A percentile compares a stretch with the other conserved stretches of the same genome.
These are phyloP conservation scores for Digitonthophagus gazella DNA, from an alignment of 2,888 invertebrate species.

Conservation along the genomic window DNA sequence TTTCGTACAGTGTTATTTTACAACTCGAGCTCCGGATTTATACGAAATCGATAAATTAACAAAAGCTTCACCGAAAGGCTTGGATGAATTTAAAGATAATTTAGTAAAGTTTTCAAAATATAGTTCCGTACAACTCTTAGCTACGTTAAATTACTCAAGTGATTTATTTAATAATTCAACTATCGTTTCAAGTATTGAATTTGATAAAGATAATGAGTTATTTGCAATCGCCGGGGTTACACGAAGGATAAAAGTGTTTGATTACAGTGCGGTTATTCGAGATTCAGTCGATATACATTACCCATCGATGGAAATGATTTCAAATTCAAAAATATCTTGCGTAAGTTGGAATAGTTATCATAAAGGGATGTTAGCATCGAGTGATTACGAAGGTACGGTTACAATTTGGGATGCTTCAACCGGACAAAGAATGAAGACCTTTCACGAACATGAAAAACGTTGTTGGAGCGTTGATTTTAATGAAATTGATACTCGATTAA, in stretches of 20 bases:
- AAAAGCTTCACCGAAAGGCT: constrained; percentile 50
- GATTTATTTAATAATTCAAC: constrained; percentile 86
- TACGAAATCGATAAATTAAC: constrained; percentile 56
- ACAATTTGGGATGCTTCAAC: constrained; percentile 89
- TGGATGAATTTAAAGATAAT: constrained; percentile 80
- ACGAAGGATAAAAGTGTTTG: constrained; percentile 90
- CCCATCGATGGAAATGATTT: constrained; percentile 87
- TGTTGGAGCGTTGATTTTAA: constrained; percentile 97
- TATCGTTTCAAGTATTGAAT: constrained; percentile 89
- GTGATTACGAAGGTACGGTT: constrained; percentile 93
- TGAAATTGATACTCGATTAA: constrained; percentile 80
- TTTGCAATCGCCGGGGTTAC: constrained; percentile 96
- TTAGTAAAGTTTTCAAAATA: constrained; percentile 82
- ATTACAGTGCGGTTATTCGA: constrained; percentile 80
- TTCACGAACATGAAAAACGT: constrained; percentile 89
- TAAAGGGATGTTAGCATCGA: constrained; percentile 74
- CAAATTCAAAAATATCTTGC: constrained; percentile 91
- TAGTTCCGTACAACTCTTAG: constrained; percentile 73
- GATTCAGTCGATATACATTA: constrained; percentile 90
- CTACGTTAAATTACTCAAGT: constrained; percentile 85
- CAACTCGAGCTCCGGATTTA: constrained; percentile 70
- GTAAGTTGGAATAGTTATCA: constrained; percentile 93
- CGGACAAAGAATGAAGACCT: constrained; percentile 70
- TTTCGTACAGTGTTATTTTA: constrained; percentile 83
- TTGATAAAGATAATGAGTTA: constrained; percentile 93